Conservation (phyloP, 1,140 invertebrate genomes). For the Copidosoma floridanum region DNA sequence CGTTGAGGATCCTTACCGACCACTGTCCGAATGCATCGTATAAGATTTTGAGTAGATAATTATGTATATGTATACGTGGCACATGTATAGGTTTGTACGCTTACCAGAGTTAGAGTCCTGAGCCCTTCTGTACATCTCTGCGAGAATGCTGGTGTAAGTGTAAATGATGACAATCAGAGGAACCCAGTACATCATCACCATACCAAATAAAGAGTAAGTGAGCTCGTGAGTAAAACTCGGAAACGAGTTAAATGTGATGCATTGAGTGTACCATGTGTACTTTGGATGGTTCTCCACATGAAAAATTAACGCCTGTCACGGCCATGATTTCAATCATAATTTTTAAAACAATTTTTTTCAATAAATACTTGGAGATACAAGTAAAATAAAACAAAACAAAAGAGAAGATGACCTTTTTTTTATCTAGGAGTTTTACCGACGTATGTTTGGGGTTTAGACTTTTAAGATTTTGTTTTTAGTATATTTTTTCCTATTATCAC, state of each 20-base stretch:
- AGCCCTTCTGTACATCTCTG: slow-evolving; percentile 71
- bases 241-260: slow-evolving; percentile 75
- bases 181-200: slow-evolving; percentile 81
- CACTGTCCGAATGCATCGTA: slow-evolving; percentile 19
- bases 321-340: too few relatives aligned
- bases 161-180: slow-evolving; percentile 82
- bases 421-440: too few relatives aligned
- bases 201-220: slow-evolving; percentile 73
- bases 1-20: background rate
- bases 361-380: background rate
- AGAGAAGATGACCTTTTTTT: too few relatives aligned
- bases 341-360: background rate
- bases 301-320: slow-evolving; percentile 77
- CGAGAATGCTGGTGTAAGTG: slow-evolving; percentile 80
- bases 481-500: too few relatives aligned
- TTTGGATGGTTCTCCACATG: slow-evolving; percentile 76
- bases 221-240: slow-evolving; percentile 67
- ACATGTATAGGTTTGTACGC: background rate
- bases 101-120: slow-evolving; percentile 41
- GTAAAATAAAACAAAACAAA: too few relatives aligned
- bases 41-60: slow-evolving; percentile 10
- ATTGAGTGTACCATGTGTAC: slow-evolving; percentile 76
- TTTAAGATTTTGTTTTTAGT: too few relatives aligned
- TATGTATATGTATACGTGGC: background rate
- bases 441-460: too few relatives aligned